These are phyloP conservation scores for Tetraodon nigroviridis DNA, from an alignment of 2,113 vertebrate species.

Conservation along the genomic window DNA sequence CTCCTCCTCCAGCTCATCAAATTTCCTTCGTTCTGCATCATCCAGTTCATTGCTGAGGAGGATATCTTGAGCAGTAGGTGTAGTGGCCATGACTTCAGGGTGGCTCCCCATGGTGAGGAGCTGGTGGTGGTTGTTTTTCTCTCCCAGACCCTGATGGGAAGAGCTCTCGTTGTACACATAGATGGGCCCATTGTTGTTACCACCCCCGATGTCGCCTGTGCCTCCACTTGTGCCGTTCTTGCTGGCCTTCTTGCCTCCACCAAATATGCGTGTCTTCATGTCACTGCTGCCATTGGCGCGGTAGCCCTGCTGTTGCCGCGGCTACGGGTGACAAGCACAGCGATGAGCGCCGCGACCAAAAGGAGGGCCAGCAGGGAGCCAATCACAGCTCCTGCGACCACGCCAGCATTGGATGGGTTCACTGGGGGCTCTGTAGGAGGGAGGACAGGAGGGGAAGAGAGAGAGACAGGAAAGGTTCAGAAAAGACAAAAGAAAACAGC, in stretches of 20 bases:
- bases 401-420: slow-evolving; percentile 72
- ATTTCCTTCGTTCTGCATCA: slow-evolving; percentile 74
- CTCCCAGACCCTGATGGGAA: slow-evolving; percentile 60
- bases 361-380: slow-evolving; percentile 81
- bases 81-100: slow-evolving; percentile 45
- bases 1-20: slow-evolving; percentile 76
- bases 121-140: slow-evolving; percentile 73
- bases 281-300: slow-evolving; percentile 68
- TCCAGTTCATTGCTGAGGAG: slow-evolving; percentile 73
- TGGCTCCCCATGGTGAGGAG: slow-evolving; percentile 55
- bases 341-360: slow-evolving; percentile 74
- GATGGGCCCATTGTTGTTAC: slow-evolving; percentile 75
- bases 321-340: slow-evolving; percentile 74
- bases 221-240: slow-evolving; percentile 72
- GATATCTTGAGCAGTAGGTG: slow-evolving; percentile 75
- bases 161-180: slow-evolving; percentile 69
- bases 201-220: slow-evolving; percentile 42
- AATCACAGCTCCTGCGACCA: slow-evolving; percentile 82
- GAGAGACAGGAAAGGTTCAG: slow-evolving; percentile 2
- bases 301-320: slow-evolving; percentile 74
- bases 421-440: slow-evolving; percentile 77
- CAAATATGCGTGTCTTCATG: slow-evolving; percentile 79
- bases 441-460: slow-evolving; percentile 37
- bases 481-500: slow-evolving; percentile 17
- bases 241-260: slow-evolving; percentile 73